Percentiles rank a stretch among this genome's conserved stretches.
Conservation (phyloP, 2,113 vertebrate genomes). For the Benitochromis conjunctus region DNA sequence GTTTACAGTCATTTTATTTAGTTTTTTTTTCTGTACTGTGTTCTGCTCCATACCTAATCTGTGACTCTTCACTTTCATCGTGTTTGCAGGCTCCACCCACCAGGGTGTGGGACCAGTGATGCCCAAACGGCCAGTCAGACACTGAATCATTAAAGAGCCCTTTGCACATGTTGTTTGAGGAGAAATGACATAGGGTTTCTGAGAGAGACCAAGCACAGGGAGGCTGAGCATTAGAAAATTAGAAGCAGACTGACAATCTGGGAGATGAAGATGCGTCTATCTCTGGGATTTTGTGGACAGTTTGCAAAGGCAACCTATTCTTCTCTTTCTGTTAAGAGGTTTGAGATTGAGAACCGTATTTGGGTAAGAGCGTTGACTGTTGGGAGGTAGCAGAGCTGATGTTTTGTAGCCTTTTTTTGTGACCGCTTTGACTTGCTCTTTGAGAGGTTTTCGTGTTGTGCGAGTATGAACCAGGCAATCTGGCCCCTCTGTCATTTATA, state of each 20-base stretch:
- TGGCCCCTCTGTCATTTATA: not conserved
- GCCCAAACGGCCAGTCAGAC: conserved; percentile 50
- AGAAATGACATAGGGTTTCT: conserved; percentile 39
- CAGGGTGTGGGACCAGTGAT: not conserved
- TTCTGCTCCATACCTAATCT: not conserved
- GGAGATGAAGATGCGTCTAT: conserved; percentile 62
- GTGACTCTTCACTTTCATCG: not conserved
- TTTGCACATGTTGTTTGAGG: conserved; percentile 53
- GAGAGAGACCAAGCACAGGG: not conserved
- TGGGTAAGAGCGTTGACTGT: conserved; percentile 26
- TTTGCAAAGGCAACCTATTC: conserved; percentile 40
- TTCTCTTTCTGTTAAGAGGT: conserved; percentile 10
- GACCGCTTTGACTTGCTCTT: not conserved
- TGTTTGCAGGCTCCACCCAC: conserved; percentile 15
- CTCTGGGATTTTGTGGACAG: conserved; percentile 49
- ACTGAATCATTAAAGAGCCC: conserved; percentile 72
- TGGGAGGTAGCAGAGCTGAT: not conserved
- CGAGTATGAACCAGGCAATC: not conserved
- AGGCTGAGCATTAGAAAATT: conserved; percentile 35
- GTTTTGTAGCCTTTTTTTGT: not conserved
- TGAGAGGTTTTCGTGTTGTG: not conserved
- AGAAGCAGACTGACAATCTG: conserved; percentile 19
- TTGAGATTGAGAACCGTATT: not conserved
- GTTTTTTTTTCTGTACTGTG: rapidly evolving
- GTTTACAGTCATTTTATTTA: not conserved